These are phyloP conservation scores for Phyllotreta striolata DNA, from an alignment of 2,888 invertebrate species.

Conservation along the genomic window DNA sequence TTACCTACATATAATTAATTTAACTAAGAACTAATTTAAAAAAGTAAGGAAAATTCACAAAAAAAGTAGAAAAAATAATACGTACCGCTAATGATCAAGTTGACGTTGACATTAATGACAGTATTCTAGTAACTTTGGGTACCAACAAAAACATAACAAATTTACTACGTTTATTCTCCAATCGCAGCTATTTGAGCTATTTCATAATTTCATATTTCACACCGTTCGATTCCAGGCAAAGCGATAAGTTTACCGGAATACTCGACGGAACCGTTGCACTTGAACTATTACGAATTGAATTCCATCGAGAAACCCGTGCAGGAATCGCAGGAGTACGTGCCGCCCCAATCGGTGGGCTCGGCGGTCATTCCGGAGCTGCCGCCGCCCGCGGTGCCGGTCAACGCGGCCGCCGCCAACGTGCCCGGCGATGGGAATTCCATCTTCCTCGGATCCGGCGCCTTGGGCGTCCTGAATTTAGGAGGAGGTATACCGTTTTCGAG, in stretches of 20 bases:
- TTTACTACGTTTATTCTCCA: too few species aligned
- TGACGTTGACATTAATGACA: too few species aligned
- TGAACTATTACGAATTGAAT: slow-evolving; percentile 38
- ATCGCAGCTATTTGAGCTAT: too few species aligned
- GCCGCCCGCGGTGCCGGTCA: slow-evolving; percentile 53
- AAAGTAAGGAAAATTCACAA: too few species aligned
- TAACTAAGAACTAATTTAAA: too few species aligned
- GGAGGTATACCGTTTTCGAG: slow-evolving; percentile 49
- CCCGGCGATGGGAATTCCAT: slow-evolving; percentile 51
- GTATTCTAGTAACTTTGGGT: too few species aligned
- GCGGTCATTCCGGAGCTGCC: slow-evolving; percentile 50
- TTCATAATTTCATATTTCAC: too few species aligned
- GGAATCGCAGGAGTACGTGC: slow-evolving; percentile 50
- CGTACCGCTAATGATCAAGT: too few species aligned
- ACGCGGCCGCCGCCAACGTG: slow-evolving; percentile 51
- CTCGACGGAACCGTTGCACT: slow-evolving; percentile 12
- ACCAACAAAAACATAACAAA: too few species aligned
- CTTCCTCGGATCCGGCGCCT: slow-evolving; percentile 56
- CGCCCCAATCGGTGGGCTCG: slow-evolving; percentile 50
- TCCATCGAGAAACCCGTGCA: slow-evolving; percentile 53
- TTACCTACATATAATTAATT: too few species aligned
- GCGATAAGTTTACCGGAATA: slow-evolving; percentile 34
- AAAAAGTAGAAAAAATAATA: too few species aligned
- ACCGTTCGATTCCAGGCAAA: slow-evolving; percentile 24
- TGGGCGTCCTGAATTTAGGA: slow-evolving; percentile 56